These are phyloP conservation scores for Argyresthia goedartella DNA, from an alignment of 2,888 invertebrate species.

Conservation along the genomic window DNA sequence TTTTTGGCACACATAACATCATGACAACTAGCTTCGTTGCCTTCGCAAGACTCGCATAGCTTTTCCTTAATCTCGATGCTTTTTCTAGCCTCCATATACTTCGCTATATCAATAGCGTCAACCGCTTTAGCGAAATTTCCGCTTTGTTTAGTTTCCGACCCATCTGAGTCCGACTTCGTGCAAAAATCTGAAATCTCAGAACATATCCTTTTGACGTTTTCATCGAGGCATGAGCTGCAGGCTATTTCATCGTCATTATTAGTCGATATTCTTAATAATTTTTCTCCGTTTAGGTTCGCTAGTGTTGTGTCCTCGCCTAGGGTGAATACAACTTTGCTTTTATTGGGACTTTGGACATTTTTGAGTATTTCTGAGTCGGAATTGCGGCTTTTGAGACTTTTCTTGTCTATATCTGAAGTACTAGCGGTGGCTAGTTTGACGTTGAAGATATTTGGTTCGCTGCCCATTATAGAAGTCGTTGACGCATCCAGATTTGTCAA, in stretches of 20 bases:
- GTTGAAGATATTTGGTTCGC: constrained; percentile 59
- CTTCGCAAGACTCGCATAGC: constrained; percentile 27
- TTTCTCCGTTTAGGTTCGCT: constrained; percentile 21
- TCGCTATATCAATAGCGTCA: constrained; percentile 23
- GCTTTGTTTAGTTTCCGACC: constrained; percentile 18
- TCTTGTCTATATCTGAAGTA: constrained; percentile 16
- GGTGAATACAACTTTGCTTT: constrained; percentile 48
- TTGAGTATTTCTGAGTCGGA: constrained; percentile 53
- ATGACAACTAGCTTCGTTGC: constrained; percentile 23
- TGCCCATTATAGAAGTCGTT: constrained; percentile 60
- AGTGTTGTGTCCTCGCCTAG: constrained; percentile 36
- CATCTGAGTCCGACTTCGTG: constrained; percentile 9
- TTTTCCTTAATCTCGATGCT: constrained; percentile 22
- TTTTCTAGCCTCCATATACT: constrained; percentile 20
- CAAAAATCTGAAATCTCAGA: constrained; percentile 49
- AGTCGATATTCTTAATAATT: constrained; percentile 43
- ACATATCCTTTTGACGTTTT: constrained; percentile 47
- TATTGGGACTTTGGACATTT: constrained; percentile 7
- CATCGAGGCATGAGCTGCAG: constrained; percentile 25
- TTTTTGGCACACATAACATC: constrained; percentile 37
- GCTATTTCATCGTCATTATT: constrained; percentile 44
- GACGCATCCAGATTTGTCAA: constrained; percentile 42
- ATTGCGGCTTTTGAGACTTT: constrained; percentile 32
- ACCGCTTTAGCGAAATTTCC: constrained; percentile 16
- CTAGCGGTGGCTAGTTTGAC: constrained; percentile 33